A percentile compares a stretch with the other conserved stretches of the same genome.
These are phyloP conservation scores for Pachyrhynchus sulphureomaculatus DNA, from an alignment of 1,140 invertebrate genomes.

Conservation along the genomic window DNA sequence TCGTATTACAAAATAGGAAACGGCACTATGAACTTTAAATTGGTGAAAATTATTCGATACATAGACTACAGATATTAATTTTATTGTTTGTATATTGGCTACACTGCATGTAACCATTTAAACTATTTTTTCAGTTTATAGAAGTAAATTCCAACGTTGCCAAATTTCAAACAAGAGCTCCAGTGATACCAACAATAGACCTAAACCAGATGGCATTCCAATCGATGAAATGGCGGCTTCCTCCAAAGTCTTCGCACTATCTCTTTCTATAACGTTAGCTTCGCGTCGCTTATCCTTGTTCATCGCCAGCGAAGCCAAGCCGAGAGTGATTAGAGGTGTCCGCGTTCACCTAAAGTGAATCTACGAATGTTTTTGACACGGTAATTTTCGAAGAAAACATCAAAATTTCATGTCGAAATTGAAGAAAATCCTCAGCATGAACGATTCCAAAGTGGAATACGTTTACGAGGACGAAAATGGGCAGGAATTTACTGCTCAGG, in stretches of 20 bases:
- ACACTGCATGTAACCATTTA: too few relatives aligned
- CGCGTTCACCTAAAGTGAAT: background rate
- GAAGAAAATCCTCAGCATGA: constrained; percentile 6
- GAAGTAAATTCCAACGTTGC: too few relatives aligned
- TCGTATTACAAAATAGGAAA: too few relatives aligned
- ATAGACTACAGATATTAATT: too few relatives aligned
- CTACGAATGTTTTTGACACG: background rate
- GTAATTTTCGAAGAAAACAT: background rate
- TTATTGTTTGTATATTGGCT: too few relatives aligned
- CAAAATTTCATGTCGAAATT: constrained; percentile 9
- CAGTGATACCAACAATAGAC: too few relatives aligned
- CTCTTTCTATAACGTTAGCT: background rate
- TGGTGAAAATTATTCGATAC: too few relatives aligned
- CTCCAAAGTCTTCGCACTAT: background rate
- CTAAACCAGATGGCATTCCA: background rate
- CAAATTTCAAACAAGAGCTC: too few relatives aligned
- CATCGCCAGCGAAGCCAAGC: background rate
- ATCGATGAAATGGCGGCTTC: constrained; percentile 19
- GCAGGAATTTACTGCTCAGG: constrained; percentile 14
- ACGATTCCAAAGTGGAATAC: constrained; percentile 22
- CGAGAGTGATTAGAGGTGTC: background rate
- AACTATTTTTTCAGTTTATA: too few relatives aligned
- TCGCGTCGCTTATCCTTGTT: background rate
- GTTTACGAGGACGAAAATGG: constrained; percentile 25
- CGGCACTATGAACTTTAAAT: too few relatives aligned